These are phyloP conservation scores for Indicator maculatus DNA, from an alignment of 2,113 vertebrate species.

Conservation along the genomic window DNA sequence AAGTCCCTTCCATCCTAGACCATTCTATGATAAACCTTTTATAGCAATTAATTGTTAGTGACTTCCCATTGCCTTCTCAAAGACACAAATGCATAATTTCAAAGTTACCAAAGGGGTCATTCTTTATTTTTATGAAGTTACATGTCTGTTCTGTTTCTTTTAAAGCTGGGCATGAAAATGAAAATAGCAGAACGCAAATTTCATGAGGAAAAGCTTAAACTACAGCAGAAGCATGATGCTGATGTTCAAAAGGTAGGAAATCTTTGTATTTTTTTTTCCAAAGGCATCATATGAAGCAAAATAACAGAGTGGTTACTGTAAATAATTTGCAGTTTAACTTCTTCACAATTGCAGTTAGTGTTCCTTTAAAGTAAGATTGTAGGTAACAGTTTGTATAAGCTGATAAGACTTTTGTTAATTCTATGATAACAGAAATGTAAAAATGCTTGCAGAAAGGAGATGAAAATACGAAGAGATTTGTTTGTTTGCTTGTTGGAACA, in stretches of 20 bases:
- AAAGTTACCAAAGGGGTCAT: background rate
- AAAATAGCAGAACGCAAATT: conserved; percentile 89
- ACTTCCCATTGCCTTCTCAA: background rate
- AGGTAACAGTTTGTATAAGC: background rate
- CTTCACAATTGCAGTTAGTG: background rate
- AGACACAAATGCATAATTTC: background rate
- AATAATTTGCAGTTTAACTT: background rate
- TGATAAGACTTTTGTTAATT: background rate
- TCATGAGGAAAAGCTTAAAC: conserved; percentile 91
- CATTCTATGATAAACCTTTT: background rate
- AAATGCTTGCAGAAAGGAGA: background rate
- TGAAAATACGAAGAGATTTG: background rate
- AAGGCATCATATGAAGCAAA: background rate
- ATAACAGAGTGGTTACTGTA: background rate
- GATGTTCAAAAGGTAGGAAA: conserved; percentile 90
- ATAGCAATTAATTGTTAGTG: background rate
- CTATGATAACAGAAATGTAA: background rate
- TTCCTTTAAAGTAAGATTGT: background rate
- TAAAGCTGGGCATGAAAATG: conserved; percentile 85
- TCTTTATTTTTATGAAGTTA: conserved; percentile 10
- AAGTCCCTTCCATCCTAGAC: no score
- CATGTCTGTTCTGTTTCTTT: conserved; percentile 1
- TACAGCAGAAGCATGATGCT: conserved; percentile 90
- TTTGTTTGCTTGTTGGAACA: background rate
- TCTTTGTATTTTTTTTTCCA: background rate